phyloP scores from a whole-genome alignment of 1,140 invertebrate genomes.

The Tetramorium simillimum region DNA sequence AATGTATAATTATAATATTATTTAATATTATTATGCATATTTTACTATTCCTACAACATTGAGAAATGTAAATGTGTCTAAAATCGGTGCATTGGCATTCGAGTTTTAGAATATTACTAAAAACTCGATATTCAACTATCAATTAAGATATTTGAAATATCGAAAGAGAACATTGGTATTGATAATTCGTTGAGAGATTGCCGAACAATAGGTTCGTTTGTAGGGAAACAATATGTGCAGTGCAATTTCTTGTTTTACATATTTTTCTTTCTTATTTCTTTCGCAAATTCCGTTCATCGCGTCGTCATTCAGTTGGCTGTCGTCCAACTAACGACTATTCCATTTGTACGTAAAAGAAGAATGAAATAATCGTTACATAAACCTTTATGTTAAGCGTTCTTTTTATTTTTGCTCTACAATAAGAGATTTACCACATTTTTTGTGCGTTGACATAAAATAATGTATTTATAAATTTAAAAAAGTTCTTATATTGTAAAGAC shows the following conservation, averaged over 20 bases:
- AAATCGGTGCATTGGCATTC: not conserved
- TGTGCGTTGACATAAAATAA: not conserved
- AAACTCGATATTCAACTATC: too few relatives aligned
- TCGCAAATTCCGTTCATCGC: not conserved
- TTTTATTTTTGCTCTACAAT: not conserved
- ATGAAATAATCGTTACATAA: constrained; percentile 17
- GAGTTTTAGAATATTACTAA: not conserved
- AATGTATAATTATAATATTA: not conserved
- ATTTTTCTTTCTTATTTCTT: not conserved
- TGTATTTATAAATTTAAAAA: not conserved
- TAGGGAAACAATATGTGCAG: not conserved
- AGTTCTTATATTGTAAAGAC: not conserved
- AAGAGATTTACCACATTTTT: not conserved
- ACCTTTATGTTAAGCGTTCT: not conserved
- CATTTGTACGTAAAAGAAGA: constrained; percentile 26
- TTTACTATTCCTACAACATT: not conserved
- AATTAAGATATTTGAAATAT: not conserved
- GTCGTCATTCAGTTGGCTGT: not conserved
- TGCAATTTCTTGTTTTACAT: not conserved
- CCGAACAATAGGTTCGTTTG: not conserved
- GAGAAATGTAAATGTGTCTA: not conserved
- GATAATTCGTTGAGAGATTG: not conserved
- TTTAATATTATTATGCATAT: not conserved
- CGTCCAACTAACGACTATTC: constrained; percentile 8
- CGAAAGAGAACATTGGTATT: not conserved